Evolutionary conservation across 2,113 vertebrate genomes (phyloP).

Genomic region (Zapus hudsonius): DNA sequence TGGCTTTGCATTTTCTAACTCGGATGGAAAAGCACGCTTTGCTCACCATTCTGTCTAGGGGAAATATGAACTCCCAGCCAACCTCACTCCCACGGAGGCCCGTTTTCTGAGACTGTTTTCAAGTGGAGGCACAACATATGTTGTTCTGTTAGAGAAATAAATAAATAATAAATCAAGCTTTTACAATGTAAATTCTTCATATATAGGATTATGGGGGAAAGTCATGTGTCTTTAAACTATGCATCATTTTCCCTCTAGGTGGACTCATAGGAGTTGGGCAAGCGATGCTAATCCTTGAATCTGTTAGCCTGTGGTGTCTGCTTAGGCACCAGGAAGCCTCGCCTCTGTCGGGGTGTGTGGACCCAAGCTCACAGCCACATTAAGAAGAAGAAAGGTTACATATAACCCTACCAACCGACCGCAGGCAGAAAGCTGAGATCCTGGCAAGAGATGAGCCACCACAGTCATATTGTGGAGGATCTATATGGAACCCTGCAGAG

Average conservation of each 20-base stretch:
- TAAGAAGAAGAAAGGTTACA: conserved; percentile 69
- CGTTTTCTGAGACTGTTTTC: conserved; percentile 70
- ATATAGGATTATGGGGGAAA: conserved; percentile 67
- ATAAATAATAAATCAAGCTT: conserved; percentile 69
- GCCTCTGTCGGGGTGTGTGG: not conserved
- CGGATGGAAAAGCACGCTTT: conserved; percentile 79
- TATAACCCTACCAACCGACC: no score
- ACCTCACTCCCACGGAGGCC: conserved; percentile 68
- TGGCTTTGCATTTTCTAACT: conserved; percentile 72
- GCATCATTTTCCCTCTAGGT: conserved; percentile 56
- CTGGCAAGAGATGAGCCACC: no score
- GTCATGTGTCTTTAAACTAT: conserved; percentile 49
- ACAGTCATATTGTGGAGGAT: no score
- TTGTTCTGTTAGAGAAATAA: conserved; percentile 63
- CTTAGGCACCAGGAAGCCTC: conserved; percentile 14
- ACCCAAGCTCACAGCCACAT: conserved; percentile 55
- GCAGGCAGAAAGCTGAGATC: no score
- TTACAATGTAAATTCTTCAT: conserved; percentile 70
- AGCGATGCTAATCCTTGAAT: conserved; percentile 43
- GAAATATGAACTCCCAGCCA: conserved; percentile 71
- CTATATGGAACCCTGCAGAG: no score
- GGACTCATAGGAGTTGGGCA: not conserved
- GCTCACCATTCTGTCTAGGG: conserved; percentile 69
- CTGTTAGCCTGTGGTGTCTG: not conserved
- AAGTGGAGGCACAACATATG: conserved; percentile 68